Evolutionary conservation across 2,113 vertebrate species (phyloP), one percentile per base, ranked within the genome.

Genomic region (Tangachromis dhanisi): DNA sequence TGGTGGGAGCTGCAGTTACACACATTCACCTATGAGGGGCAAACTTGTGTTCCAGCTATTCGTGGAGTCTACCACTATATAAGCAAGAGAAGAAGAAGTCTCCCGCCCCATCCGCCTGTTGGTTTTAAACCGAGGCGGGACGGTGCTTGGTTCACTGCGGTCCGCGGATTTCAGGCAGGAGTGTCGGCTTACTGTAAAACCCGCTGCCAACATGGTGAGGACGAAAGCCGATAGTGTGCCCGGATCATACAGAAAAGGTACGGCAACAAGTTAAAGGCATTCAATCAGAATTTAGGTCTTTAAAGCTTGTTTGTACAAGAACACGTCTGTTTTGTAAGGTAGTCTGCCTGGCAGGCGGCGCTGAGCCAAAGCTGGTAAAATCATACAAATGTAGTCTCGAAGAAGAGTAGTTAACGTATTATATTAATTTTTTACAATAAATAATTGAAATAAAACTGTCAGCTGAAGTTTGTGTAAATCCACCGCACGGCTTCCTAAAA

Each of bases 151-250:
- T 9, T 86, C 40, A 49, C 9, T 55, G 1, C 2, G 1, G 2
- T 40, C 7, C 0, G 6, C 11, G 19, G 10, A 1, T 24, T 38
- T 8, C 21, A 0, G 29, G 40, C 5, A 24, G 2, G 17, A 85
- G 7, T 5, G 2, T 14, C 2, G 1, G n/a, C 2, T 5, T 1
- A 21, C 9, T 11, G 17, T 0, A 49, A 71, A 54, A 2, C 2
- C 55, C 10, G 21, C 4, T 5, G 9, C 51, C 8, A 93, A 54
- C 0, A 96, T 96, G 96, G 96, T 96, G 45, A 87, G 96, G 53
- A 96, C 96, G 9, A 96, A 96, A 87, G 96, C 96, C 14, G 96
- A 96, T 85, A 95, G 91, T 51, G 96, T 96, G 1, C 95, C 96
- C 3, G 95, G 61, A 5, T 51, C 93, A 1, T 96, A 96, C 93